phyloP scores from a whole-genome alignment of 2,797 vertebrate species.

The Scomberomorus guttatus region DNA sequence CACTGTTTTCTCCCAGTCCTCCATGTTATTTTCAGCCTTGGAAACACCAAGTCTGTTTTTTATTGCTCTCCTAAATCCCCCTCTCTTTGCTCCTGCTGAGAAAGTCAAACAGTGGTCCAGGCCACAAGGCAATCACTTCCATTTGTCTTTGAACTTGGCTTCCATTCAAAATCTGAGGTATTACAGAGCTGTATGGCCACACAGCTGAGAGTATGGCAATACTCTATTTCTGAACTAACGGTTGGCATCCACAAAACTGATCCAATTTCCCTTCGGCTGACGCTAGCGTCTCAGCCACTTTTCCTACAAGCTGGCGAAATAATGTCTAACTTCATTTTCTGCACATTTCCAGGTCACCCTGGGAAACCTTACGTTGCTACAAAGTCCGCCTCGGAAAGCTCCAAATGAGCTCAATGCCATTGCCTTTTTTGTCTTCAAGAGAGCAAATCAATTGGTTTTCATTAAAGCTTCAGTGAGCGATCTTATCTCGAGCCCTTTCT shows the following conservation, averaged over 20 bases:
- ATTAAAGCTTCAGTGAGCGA: conserved; percentile 73
- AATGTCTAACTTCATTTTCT: conserved; percentile 56
- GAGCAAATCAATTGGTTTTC: conserved; percentile 82
- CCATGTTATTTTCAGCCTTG: conserved; percentile 47
- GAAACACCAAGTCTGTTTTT: conserved; percentile 65
- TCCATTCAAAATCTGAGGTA: conserved; percentile 51
- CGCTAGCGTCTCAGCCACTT: conserved; percentile 27
- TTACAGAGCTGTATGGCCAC: conserved; percentile 41
- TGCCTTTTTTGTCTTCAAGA: conserved; percentile 54
- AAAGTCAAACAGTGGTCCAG: conserved; percentile 68
- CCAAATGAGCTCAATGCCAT: conserved; percentile 36
- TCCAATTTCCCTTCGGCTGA: conserved; percentile 49
- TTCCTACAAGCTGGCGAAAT: conserved; percentile 51
- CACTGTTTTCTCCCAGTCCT: conserved; percentile 14
- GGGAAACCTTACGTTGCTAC: conserved; percentile 44
- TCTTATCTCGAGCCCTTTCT: conserved; percentile 73
- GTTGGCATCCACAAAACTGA: conserved; percentile 56
- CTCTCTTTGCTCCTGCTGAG: conserved; percentile 63
- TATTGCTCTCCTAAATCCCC: conserved; percentile 60
- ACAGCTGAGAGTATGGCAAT: conserved; percentile 33
- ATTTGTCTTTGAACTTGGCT: conserved; percentile 67
- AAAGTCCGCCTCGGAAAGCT: conserved; percentile 31
- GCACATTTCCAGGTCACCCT: conserved; percentile 61
- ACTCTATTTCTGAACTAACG: conserved; percentile 50
- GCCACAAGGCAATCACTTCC: conserved; percentile 62